Conservation (phyloP, 2,888 invertebrate genomes). For the Fissipunctia ypsillon region DNA sequence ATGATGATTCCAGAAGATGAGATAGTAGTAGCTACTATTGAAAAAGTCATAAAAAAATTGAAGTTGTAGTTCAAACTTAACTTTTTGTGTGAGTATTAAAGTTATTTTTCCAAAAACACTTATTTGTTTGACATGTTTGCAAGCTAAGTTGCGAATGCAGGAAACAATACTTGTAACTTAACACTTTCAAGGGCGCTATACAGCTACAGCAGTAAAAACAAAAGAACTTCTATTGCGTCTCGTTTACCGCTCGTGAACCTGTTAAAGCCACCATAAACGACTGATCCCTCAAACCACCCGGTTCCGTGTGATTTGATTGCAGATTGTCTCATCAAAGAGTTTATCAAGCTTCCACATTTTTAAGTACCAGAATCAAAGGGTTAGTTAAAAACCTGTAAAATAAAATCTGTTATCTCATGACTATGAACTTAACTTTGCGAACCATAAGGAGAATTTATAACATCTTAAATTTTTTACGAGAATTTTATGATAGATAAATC, state of each 20-base stretch:
- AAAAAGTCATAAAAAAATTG: not conserved
- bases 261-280: not conserved
- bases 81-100: not conserved
- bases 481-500: constrained; percentile 24
- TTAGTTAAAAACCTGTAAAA: constrained; percentile 33
- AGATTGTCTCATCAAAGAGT: not conserved
- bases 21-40: not conserved
- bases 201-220: too few species aligned
- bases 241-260: too few species aligned
- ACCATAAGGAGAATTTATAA: constrained; percentile 38
- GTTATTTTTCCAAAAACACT: not conserved
- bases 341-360: not conserved
- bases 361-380: not conserved
- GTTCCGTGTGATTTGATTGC: not conserved
- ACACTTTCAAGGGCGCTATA: too few species aligned
- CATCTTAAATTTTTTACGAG: constrained; percentile 32
- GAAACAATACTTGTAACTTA: not conserved
- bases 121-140: not conserved
- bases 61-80: not conserved
- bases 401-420: constrained; percentile 38
- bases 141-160: not conserved
- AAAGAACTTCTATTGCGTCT: too few species aligned
- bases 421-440: constrained; percentile 18
- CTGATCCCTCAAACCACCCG: not conserved
- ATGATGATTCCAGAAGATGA: too few species aligned